phyloP scores from a whole-genome alignment of 1,140 invertebrate species.

The Drosophila athabasca region DNA sequence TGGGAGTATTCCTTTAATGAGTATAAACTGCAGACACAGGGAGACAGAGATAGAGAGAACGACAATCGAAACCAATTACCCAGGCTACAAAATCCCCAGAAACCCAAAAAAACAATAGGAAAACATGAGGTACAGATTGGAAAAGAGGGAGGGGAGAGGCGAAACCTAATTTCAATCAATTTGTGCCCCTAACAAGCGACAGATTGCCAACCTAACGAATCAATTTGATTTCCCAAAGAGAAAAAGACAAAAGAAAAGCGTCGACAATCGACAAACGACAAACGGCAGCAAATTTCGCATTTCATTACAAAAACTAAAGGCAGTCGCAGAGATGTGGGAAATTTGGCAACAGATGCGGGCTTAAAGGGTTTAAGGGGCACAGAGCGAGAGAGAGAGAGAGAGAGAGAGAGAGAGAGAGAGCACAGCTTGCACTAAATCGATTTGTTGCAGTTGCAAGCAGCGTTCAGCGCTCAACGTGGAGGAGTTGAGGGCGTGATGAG shows the following conservation, averaged over 20 bases:
- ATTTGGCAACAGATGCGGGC: conserved; percentile 23
- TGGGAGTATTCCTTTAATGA: conserved; percentile 25
- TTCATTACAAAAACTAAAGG: conserved; percentile 67
- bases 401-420: background rate
- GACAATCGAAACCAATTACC: conserved; percentile 54
- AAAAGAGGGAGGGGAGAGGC: background rate
- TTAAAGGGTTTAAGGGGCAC: conserved; percentile 6
- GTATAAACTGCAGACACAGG: conserved; percentile 14
- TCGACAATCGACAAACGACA: conserved; percentile 21
- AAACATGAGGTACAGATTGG: conserved; percentile 13
- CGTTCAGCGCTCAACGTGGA: conserved; percentile 31
- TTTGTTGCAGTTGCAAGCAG: conserved; percentile 33
- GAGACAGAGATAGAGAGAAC: background rate
- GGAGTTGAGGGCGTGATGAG: conserved; percentile 3
- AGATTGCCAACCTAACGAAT: conserved; percentile 75
- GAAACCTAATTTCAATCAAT: conserved; percentile 79
- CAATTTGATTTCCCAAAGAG: conserved; percentile 55
- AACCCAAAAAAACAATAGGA: conserved; percentile 7
- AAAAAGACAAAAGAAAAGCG: conserved; percentile 37
- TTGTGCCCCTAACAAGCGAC: conserved; percentile 69
- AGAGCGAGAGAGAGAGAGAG: too few species aligned
- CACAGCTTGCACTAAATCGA: conserved; percentile 47
- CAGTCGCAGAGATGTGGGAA: conserved; percentile 33
- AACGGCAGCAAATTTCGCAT: conserved; percentile 60
- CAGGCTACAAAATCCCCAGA: conserved; percentile 31